These are phyloP conservation scores for Fistularia tabacaria DNA, from an alignment of 2,797 vertebrate genomes.

Conservation along the genomic window DNA sequence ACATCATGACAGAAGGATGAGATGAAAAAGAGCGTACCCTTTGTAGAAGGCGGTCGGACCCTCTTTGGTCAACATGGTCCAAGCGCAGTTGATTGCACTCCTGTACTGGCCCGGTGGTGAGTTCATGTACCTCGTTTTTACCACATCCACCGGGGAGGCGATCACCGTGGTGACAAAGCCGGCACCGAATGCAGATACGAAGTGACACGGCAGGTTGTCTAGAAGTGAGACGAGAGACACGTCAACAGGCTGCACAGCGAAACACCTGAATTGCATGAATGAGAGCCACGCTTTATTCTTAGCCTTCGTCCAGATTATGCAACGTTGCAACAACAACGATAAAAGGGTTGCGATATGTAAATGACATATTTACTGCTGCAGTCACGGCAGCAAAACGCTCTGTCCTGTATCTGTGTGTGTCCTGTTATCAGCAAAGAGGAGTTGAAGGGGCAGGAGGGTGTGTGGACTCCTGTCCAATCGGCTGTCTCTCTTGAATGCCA, in stretches of 20 bases:
- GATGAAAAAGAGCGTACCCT: slow-evolving; percentile 71
- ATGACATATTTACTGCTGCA: neutral
- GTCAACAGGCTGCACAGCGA: neutral
- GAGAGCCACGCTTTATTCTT: too few relatives aligned
- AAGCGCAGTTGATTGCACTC: slow-evolving; percentile 79
- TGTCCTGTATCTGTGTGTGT: slow-evolving; percentile 23
- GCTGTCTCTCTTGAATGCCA: slow-evolving; percentile 7
- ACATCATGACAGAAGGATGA: neutral
- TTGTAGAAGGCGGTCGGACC: slow-evolving; percentile 87
- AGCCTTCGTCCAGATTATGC: too few relatives aligned
- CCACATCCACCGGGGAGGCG: slow-evolving; percentile 86
- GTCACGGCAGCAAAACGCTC: slow-evolving; percentile 1
- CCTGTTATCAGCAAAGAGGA: slow-evolving; percentile 45
- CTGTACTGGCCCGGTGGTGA: slow-evolving; percentile 82
- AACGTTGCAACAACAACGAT: too few relatives aligned
- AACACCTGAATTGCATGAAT: too few relatives aligned
- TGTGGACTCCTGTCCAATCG: slow-evolving; percentile 56
- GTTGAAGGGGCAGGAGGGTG: slow-evolving; percentile 36
- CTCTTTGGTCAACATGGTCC: slow-evolving; percentile 84
- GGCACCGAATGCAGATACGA: slow-evolving; percentile 81
- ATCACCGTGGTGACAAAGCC: slow-evolving; percentile 86
- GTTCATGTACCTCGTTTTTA: slow-evolving; percentile 90
- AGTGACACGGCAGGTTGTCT: slow-evolving; percentile 87
- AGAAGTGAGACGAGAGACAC: neutral
- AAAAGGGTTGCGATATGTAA: too few relatives aligned